phyloP scores from a whole-genome alignment of 2,888 invertebrate species.

The Scelioninae gen. 1 region DNA sequence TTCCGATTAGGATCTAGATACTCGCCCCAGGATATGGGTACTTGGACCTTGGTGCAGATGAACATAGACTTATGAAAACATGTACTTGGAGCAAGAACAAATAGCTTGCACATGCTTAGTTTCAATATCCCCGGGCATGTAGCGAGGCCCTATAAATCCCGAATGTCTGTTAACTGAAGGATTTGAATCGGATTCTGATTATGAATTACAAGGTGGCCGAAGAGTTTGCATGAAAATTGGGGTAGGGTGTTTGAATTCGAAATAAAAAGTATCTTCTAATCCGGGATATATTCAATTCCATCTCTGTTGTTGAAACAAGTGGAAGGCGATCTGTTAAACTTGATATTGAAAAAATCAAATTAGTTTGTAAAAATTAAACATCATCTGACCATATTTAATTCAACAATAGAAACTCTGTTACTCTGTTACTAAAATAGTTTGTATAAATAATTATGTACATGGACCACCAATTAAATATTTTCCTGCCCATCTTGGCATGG shows the following conservation, averaged over 20 bases:
- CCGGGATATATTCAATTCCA: no score
- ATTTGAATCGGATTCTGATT: constrained; percentile 52
- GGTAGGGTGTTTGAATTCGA: constrained; percentile 34
- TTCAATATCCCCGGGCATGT: constrained; percentile 59
- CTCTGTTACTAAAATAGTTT: no score
- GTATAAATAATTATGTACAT: no score
- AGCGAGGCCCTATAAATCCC: constrained; percentile 54
- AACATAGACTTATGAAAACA: constrained; percentile 60
- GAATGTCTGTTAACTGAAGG: constrained; percentile 52
- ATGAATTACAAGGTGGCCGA: constrained; percentile 46
- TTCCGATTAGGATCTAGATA: not conserved
- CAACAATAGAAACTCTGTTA: no score
- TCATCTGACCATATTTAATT: no score
- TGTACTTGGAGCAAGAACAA: constrained; percentile 54
- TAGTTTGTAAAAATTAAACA: no score
- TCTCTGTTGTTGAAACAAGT: no score
- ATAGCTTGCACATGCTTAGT: constrained; percentile 63
- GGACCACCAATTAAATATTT: no score
- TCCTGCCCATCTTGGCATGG: no score
- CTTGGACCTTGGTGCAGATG: constrained; percentile 36
- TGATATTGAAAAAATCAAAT: no score
- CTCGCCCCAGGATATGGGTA: constrained; percentile 27
- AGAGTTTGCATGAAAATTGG: constrained; percentile 15
- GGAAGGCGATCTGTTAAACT: no score
- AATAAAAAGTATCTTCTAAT: constrained; percentile 14